Percentiles rank a stretch among this genome's conserved stretches.
Conservation (phyloP, 1,140 invertebrate genomes). For the Halictus rubicundus region DNA sequence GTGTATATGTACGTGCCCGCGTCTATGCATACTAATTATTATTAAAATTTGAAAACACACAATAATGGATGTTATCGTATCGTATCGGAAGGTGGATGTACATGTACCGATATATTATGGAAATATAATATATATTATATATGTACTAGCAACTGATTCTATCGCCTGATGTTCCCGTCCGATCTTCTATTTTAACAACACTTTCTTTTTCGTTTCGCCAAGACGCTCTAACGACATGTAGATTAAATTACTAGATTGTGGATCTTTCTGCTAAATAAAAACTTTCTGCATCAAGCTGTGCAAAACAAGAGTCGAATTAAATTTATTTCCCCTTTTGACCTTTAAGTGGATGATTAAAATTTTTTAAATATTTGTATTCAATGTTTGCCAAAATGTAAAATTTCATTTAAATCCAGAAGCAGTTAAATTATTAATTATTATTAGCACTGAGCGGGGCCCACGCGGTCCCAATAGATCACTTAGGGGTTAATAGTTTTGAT, state of each 20-base stretch:
- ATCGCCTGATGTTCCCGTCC: neutral
- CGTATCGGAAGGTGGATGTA: constrained; percentile 73
- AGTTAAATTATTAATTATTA: no score
- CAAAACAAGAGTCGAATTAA: no score
- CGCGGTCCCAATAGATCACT: no score
- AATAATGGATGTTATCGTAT: constrained; percentile 69
- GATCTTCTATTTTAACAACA: neutral
- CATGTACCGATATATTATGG: constrained; percentile 68
- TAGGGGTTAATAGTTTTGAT: no score
- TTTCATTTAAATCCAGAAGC: no score
- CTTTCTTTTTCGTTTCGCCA: neutral
- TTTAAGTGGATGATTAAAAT: no score
- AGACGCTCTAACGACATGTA: neutral
- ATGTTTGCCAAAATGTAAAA: no score
- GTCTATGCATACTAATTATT: constrained; percentile 59
- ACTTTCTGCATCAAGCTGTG: no score
- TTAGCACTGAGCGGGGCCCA: no score
- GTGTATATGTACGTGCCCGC: constrained; percentile 49
- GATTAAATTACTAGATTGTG: neutral
- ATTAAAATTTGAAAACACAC: constrained; percentile 58
- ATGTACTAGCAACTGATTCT: constrained; percentile 47
- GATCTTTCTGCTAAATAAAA: no score
- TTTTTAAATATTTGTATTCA: no score
- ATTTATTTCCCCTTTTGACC: no score
- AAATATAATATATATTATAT: constrained; percentile 73